Evolutionary conservation across 2,888 invertebrate species (phyloP).

Genomic region (Erynnis tages): DNA sequence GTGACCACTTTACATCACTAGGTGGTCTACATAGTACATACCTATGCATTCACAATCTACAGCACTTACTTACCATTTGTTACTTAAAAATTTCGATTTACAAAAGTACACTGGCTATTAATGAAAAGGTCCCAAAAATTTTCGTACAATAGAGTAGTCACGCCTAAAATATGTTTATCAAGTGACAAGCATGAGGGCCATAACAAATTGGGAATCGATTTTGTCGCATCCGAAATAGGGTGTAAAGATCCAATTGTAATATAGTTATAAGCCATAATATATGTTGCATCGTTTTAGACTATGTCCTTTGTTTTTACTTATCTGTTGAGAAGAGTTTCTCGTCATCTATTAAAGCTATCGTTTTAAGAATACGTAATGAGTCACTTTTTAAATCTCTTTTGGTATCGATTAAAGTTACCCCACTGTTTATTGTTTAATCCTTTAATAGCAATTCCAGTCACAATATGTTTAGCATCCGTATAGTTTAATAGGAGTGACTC

Average conservation of each 20-base stretch:
- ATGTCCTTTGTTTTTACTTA: background rate
- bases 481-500: slow-evolving; percentile 38
- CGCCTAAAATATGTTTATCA: slow-evolving; percentile 46
- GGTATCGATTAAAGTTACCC: too few relatives aligned
- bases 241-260: slow-evolving; percentile 75
- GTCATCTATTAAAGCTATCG: too few relatives aligned
- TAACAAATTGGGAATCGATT: slow-evolving; percentile 78
- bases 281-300: background rate
- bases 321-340: too few relatives aligned
- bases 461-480: slow-evolving; percentile 69
- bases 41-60: too few relatives aligned
- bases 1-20: too few relatives aligned
- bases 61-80: too few relatives aligned
- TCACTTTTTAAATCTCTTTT: too few relatives aligned
- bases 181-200: slow-evolving; percentile 67
- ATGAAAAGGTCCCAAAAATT: background rate
- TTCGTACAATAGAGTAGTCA: slow-evolving; percentile 16
- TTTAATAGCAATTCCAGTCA: slow-evolving; percentile 72
- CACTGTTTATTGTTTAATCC: slow-evolving; percentile 67
- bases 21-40: too few relatives aligned
- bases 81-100: too few relatives aligned
- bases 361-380: too few relatives aligned
- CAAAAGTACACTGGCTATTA: too few relatives aligned
- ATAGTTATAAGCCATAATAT: slow-evolving; percentile 75
- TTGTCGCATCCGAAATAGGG: slow-evolving; percentile 77